phyloP scores from a whole-genome alignment of 92 coral and sea anemone species.

The Palythoa grandiflora region DNA sequence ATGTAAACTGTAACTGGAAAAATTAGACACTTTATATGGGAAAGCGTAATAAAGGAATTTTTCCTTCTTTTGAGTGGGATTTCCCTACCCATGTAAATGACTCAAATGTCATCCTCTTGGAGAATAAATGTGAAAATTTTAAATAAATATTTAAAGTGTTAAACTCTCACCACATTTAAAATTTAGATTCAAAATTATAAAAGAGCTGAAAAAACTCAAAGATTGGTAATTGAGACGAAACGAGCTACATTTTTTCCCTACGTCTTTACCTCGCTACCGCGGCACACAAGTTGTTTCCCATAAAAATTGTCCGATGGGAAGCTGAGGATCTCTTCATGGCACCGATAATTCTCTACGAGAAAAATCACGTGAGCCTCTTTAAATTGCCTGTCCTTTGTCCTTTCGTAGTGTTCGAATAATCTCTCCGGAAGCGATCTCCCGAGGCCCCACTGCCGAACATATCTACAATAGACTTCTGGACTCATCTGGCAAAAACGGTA shows the following conservation, averaged over 20 bases:
- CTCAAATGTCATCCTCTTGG: too few species aligned
- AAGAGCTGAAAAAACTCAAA: too few species aligned
- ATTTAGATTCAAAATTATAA: too few species aligned
- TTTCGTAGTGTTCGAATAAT: constrained; percentile 77
- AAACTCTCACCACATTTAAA: too few species aligned
- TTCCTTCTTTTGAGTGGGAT: too few species aligned
- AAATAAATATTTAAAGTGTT: too few species aligned
- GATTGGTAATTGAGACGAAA: too few species aligned
- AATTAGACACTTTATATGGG: too few species aligned
- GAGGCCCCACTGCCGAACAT: constrained; percentile 72
- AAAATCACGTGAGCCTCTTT: constrained; percentile 66
- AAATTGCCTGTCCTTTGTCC: background rate
- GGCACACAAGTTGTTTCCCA: constrained; percentile 75
- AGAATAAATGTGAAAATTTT: too few species aligned
- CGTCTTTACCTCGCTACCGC: background rate
- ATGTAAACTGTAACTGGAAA: too few species aligned
- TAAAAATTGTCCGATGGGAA: constrained; percentile 88
- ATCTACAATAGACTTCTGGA: constrained; percentile 80
- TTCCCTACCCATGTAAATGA: too few species aligned
- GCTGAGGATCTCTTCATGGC: constrained; percentile 77
- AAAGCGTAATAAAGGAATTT: too few species aligned
- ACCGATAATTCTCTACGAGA: constrained; percentile 91
- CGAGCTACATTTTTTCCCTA: background rate
- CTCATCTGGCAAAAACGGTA: constrained; percentile 57
- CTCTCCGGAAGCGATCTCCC: constrained; percentile 86